Conservation (phyloP, 2,888 invertebrate species). For the Microplitis deprimator region DNA sequence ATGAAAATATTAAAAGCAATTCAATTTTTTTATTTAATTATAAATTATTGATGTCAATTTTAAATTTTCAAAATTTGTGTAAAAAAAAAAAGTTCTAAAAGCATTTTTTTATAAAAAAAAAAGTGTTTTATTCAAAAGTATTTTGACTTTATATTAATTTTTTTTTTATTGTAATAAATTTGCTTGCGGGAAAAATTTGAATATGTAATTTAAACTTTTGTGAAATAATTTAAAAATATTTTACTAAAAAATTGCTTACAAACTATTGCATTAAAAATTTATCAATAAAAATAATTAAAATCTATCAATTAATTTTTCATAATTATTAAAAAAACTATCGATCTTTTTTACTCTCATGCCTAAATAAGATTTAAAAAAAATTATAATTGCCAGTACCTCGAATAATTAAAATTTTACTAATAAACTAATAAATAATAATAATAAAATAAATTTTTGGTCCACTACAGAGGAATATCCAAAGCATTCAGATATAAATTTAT, state of each 20-base stretch:
- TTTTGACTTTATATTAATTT: too few relatives aligned
- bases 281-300: not conserved
- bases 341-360: not conserved
- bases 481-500: not conserved
- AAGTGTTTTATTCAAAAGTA: too few relatives aligned
- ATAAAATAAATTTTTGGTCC: conserved; percentile 33
- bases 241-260: not conserved
- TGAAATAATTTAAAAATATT: not conserved
- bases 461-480: conserved; percentile 11
- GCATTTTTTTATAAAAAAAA: too few relatives aligned
- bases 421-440: conserved; percentile 51
- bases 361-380: not conserved
- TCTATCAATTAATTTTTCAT: not conserved
- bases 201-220: too few relatives aligned
- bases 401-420: not conserved
- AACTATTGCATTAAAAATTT: not conserved
- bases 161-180: too few relatives aligned
- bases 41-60: too few relatives aligned
- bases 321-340: not conserved
- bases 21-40: too few relatives aligned
- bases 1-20: too few relatives aligned
- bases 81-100: too few relatives aligned
- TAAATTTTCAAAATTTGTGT: too few relatives aligned
- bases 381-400: too few relatives aligned
- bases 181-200: too few relatives aligned